Evolutionary conservation across 1,140 invertebrate species (phyloP).

Genomic region (Zeugodacus cucurbitae): DNA sequence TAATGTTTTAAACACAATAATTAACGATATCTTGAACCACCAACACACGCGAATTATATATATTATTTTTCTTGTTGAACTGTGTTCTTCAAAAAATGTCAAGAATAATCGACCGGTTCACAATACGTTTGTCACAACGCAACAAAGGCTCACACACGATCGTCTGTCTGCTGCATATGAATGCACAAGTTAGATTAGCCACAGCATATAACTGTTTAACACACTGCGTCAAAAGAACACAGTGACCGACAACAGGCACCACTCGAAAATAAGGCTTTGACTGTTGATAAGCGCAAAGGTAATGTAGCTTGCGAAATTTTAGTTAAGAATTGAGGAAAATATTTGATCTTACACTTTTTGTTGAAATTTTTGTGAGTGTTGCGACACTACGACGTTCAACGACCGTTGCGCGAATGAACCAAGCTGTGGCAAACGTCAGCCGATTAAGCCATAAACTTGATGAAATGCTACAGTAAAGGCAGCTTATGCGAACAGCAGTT

Average conservation of each 20-base stretch:
- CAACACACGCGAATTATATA: not conserved
- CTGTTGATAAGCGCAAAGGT: not conserved
- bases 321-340: not conserved
- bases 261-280: not conserved
- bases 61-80: not conserved
- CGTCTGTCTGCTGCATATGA: not conserved
- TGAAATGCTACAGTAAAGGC: slow-evolving; percentile 19
- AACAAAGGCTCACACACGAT: not conserved
- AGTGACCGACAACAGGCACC: not conserved
- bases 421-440: slow-evolving; percentile 39
- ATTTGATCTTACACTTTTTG: not conserved
- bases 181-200: not conserved
- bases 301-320: not conserved
- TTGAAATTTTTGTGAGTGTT: not conserved
- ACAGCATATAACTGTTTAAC: not conserved
- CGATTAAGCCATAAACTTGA: slow-evolving; percentile 44
- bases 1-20: not conserved
- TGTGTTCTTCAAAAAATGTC: not conserved
- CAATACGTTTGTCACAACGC: not conserved
- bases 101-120: not conserved
- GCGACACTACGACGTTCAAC: slow-evolving; percentile 45
- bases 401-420: slow-evolving; percentile 44
- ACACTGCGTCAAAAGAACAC: not conserved
- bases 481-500: not conserved
- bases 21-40: not conserved